Conservation (phyloP, 2,113 vertebrate species). For the Cyprinodon brontotheroides region DNA sequence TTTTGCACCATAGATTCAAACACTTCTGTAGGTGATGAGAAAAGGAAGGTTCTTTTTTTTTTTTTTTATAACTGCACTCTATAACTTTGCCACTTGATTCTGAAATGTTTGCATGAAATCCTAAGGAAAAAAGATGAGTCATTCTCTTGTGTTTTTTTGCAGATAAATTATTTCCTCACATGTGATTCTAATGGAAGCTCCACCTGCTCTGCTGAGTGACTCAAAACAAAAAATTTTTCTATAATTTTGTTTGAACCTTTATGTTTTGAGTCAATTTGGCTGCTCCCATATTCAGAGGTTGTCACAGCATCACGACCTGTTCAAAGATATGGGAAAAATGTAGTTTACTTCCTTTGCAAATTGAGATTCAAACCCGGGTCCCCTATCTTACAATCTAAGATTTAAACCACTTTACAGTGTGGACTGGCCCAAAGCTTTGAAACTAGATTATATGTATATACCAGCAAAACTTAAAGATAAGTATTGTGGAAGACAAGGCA, state of each 20-base stretch:
- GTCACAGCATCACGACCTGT: no score
- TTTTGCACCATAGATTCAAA: neutral
- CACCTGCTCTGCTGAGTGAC: conserved; percentile 6
- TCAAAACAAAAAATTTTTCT: neutral
- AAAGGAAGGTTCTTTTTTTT: neutral
- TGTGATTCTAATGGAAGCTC: conserved; percentile 36
- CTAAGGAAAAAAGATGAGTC: neutral
- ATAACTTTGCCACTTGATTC: neutral
- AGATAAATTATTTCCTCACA: conserved; percentile 50
- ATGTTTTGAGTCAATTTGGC: no score
- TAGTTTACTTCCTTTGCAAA: no score
- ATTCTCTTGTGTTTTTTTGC: neutral
- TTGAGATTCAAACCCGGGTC: no score
- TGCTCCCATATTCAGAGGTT: no score
- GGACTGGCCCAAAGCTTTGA: no score
- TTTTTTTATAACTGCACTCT: neutral
- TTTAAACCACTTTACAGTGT: no score
- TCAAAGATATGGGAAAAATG: no score
- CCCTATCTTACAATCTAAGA: no score
- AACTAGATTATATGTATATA: no score
- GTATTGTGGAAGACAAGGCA: neutral
- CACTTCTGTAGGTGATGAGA: no score
- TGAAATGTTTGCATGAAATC: neutral
- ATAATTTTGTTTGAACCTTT: no score
- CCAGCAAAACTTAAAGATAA: neutral